Percentiles rank a stretch among this genome's conserved stretches.
These are phyloP conservation scores for Helleia helle DNA, from an alignment of 2,888 invertebrate genomes.

Conservation along the genomic window DNA sequence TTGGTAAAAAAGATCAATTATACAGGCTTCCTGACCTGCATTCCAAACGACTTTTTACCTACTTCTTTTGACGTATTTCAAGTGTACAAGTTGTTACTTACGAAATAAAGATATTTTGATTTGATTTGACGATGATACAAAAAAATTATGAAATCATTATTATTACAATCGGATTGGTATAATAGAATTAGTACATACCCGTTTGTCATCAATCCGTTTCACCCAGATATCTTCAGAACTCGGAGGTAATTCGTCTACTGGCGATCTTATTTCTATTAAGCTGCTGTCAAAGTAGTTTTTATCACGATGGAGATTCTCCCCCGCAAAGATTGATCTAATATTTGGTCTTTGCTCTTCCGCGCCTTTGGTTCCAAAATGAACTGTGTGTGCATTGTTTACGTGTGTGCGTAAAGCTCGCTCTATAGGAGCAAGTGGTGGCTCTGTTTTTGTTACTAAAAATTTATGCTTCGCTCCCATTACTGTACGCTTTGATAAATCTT, in stretches of 20 bases:
- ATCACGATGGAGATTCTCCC: conserved; percentile 78
- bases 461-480: conserved; percentile 60
- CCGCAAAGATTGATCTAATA: conserved; percentile 75
- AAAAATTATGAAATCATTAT: too few species aligned
- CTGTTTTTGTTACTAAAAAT: conserved; percentile 54
- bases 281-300: conserved; percentile 88
- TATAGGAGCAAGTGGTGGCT: conserved; percentile 46
- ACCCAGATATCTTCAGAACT: conserved; percentile 83
- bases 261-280: conserved; percentile 85
- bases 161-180: too few species aligned
- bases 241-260: conserved; percentile 77
- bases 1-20: too few species aligned
- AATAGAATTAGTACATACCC: conserved; percentile 55
- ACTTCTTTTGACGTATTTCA: too few species aligned
- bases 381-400: conserved; percentile 76
- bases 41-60: too few species aligned
- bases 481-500: conserved; percentile 47
- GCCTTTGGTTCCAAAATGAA: conserved; percentile 78
- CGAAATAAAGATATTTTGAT: too few species aligned
- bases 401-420: conserved; percentile 63
- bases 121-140: too few species aligned
- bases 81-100: too few species aligned
- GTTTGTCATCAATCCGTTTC: conserved; percentile 71
- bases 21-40: too few species aligned
- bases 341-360: conserved; percentile 72